phyloP scores from a whole-genome alignment of 2,888 invertebrate genomes.

The Nomada hirtipes region DNA sequence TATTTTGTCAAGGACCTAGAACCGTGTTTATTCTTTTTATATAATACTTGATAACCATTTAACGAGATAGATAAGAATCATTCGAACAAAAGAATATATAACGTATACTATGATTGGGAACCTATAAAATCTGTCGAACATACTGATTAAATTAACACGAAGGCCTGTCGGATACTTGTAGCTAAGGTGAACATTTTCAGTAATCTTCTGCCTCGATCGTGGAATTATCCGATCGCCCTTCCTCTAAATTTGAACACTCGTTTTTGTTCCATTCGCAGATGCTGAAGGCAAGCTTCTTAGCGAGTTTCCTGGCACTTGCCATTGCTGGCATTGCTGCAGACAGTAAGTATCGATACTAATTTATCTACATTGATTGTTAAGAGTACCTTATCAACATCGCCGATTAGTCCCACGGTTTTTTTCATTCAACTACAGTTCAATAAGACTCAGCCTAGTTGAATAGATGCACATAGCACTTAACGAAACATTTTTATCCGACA shows the following conservation, averaged over 20 bases:
- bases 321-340: slow-evolving; percentile 28
- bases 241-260: no score
- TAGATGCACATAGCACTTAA: no score
- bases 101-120: no score
- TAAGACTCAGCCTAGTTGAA: neutral
- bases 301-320: slow-evolving; percentile 48
- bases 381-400: neutral
- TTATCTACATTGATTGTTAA: neutral
- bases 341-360: slow-evolving; percentile 60
- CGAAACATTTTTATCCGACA: slow-evolving; percentile 72
- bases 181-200: no score
- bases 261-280: slow-evolving; percentile 60
- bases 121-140: no score
- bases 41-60: neutral
- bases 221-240: no score
- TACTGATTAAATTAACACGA: no score
- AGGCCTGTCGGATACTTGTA: no score
- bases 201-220: no score
- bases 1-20: neutral
- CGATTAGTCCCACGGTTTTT: neutral
- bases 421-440: neutral
- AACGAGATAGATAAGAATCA: neutral
- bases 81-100: no score
- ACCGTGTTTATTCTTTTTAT: neutral
- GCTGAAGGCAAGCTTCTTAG: slow-evolving; percentile 55